Evolutionary conservation across 1,140 invertebrate species (phyloP).

Genomic region (Zaprionus ghesquierei): DNA sequence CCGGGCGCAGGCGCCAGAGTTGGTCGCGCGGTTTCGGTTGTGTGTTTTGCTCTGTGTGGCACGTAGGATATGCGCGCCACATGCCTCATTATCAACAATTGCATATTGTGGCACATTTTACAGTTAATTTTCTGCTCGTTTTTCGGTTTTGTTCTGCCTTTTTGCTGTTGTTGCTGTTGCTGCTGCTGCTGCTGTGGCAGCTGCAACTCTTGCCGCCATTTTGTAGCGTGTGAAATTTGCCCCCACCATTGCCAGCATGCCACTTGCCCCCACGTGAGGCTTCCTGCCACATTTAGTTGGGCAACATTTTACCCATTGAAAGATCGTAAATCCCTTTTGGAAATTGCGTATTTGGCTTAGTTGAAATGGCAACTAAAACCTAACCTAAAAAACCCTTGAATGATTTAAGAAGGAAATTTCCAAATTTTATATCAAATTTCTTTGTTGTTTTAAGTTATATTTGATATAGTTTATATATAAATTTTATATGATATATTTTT

Average conservation of each 20-base stretch:
- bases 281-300: not conserved
- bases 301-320: not conserved
- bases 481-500: too few relatives aligned
- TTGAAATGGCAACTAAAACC: too few relatives aligned
- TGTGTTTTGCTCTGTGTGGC: slow-evolving; percentile 11
- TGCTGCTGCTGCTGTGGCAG: slow-evolving; percentile 3
- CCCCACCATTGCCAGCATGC: not conserved
- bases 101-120: slow-evolving; percentile 76
- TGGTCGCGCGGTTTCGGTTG: slow-evolving; percentile 12
- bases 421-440: too few relatives aligned
- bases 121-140: slow-evolving; percentile 61
- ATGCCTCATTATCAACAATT: slow-evolving; percentile 79
- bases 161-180: not conserved
- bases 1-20: slow-evolving; percentile 68
- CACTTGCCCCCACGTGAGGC: not conserved
- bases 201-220: slow-evolving; percentile 42
- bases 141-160: not conserved
- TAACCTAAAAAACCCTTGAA: too few relatives aligned
- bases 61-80: slow-evolving; percentile 50
- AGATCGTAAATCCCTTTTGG: not conserved
- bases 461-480: too few relatives aligned
- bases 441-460: too few relatives aligned
- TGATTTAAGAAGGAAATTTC: too few relatives aligned
- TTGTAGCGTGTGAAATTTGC: slow-evolving; percentile 18
- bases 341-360: too few relatives aligned